Evolutionary conservation across 1,140 invertebrate genomes (phyloP).

Genomic region (Palaemon carinicauda): DNA sequence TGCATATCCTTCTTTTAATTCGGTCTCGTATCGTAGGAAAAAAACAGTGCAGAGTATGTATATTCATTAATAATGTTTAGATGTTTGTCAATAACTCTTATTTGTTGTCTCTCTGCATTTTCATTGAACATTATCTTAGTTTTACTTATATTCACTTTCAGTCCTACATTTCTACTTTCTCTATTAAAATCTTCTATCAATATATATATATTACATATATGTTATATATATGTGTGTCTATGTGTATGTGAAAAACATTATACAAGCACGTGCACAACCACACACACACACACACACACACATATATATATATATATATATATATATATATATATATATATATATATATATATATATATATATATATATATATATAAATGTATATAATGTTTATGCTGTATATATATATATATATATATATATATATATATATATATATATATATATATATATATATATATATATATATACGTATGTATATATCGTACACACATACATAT

Average conservation of each 20-base stretch:
- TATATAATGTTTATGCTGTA: slow-evolving; percentile 10
- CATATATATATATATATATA: slow-evolving; percentile 26
- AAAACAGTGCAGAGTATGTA: too few relatives aligned
- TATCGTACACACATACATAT: slow-evolving; percentile 6
- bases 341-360: slow-evolving; percentile 18
- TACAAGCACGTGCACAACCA: too few relatives aligned
- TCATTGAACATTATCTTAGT: too few relatives aligned
- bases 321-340: slow-evolving; percentile 32
- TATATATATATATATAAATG: slow-evolving; percentile 15
- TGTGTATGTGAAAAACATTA: neutral
- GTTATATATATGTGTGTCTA: neutral
- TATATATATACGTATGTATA: slow-evolving; percentile 13
- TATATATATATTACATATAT: neutral
- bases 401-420: slow-evolving; percentile 27
- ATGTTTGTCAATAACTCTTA: too few relatives aligned
- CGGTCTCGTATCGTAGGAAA: too few relatives aligned
- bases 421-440: slow-evolving; percentile 25
- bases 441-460: slow-evolving; percentile 11
- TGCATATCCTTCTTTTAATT: too few relatives aligned
- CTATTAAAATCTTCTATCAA: too few relatives aligned
- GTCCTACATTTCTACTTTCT: neutral
- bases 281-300: too few relatives aligned
- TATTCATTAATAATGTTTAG: too few relatives aligned
- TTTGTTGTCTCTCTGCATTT: too few relatives aligned
- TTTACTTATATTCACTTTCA: too few relatives aligned